Conservation (phyloP, 2,888 invertebrate species). For the Formica aserva region DNA sequence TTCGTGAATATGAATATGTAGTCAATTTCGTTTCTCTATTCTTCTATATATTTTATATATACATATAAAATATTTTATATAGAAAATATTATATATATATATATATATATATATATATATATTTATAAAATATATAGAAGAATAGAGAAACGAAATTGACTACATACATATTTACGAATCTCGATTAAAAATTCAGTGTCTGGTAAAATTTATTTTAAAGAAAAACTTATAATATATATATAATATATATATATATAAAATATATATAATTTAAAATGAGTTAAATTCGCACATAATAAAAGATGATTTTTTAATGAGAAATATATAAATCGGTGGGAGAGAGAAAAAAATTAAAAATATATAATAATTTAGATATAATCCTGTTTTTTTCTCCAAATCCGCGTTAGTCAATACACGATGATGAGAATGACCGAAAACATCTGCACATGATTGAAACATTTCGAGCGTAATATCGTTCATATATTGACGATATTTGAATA, state of each 20-base stretch:
- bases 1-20: neutral
- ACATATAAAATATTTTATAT: too few species aligned
- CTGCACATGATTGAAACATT: slow-evolving; percentile 15
- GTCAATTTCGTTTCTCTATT: neutral
- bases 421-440: slow-evolving; percentile 25
- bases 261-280: neutral
- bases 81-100: too few species aligned
- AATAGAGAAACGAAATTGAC: neutral
- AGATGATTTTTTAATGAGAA: neutral
- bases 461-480: neutral
- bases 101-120: too few species aligned
- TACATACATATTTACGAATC: neutral
- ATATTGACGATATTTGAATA: neutral
- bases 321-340: neutral
- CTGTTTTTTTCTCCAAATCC: neutral
- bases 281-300: neutral
- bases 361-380: neutral
- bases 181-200: neutral
- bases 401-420: neutral
- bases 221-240: neutral
- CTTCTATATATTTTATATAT: neutral
- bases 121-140: neutral
- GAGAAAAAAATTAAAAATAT: neutral
- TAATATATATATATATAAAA: too few species aligned
- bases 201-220: neutral